Evolutionary conservation across 2,113 vertebrate species (phyloP), one percentile per base, ranked within the genome.

Genomic region (Micromys minutus): DNA sequence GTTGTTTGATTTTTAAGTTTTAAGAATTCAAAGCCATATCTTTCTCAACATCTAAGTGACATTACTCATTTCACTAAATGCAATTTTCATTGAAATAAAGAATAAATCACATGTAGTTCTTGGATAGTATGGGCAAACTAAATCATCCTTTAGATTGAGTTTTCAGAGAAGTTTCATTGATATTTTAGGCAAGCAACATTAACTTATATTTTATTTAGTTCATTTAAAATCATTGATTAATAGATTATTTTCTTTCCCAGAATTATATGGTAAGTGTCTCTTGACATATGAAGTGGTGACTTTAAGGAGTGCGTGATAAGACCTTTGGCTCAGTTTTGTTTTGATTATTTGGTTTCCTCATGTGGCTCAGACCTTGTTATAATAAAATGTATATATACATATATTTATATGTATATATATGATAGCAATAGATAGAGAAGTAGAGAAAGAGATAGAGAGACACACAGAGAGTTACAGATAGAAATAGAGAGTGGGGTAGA

Each of bases 41-140:
- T 55, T 3, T 39, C 69, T 91, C 93, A 90, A 39, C 65, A 29
- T 36, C 61, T 76, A 72, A 81, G 59, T 72, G 8, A 26, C 2
- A 26, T 87, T 50, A 42, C 36, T 88, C 17, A 22, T 89, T 61
- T 17, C 65, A 34, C 12, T 4, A 7, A 90, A 72, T 7, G 24
- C 55, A 76, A 76, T 87, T 89, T 89, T 87, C 26, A 86, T 86
- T 91, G 39, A 94, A 77, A 81, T 29, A 65, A 7, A 42, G 52
- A 91, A 71, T 9, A 50, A 63, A 52, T 87, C 22, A 9, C 1
- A 26, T 4, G 21, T 34, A 52, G 2, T 87, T 31, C 57, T 47
- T 75, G 4, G 7, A 17, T 80, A 29, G 9, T 31, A 19, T 15
- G 63, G 8, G 1, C 15, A 50, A 34, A 57, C 8, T 31, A 22